Base-by-base conservation (phyloP, 2,797 vertebrate genomes). In the Serranus cabrilla region DNA sequence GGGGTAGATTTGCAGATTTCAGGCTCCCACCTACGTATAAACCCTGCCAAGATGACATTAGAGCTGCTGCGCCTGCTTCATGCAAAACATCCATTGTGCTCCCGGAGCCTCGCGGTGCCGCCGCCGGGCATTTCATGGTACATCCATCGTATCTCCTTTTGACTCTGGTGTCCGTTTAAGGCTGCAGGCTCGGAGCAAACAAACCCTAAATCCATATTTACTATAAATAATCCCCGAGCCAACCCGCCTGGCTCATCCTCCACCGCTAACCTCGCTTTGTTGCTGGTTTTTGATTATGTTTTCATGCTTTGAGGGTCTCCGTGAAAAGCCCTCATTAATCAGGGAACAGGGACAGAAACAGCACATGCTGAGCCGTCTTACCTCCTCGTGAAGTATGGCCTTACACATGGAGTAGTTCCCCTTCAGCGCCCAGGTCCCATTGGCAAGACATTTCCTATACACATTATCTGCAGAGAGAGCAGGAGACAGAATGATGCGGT, bases 331-430 rank as follows among this genome's bases (percentile, higher is more conserved):
- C 31, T 5, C 74, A 64, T 82, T 77, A 79, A 83, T 68, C 76
- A 64, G 50, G 46, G 57, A 4, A 49, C 14, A 51, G 16, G 23
- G 21, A 43, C 67, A 72, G 12, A 40, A 10, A 58, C 55, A 59
- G 11, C 67, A 39, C 42, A 18, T 7, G 11, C 59, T 7, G 43
- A 4, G 42, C 13, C 18, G 21, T 61, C 90, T 89, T 93, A 99
- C 98, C 98, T 98, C 96, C 76, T 97, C 94, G 0, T 93, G 95
- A 84, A 99, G 96, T 80, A 99, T 99, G 92, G 97, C 96, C 85
- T 96, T 96, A 90, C 98, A 99, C 90, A 97, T 96, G 2, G 97
- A 97, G 85, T 99, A 99, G 93, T 99, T 97, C 85, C 97, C 96
- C 8, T 96, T 97, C 2, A 91, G 87, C 0, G 97, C 97, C 98